Percentiles rank a stretch among this genome's conserved stretches.
Evolutionary conservation across 1,140 invertebrate species (phyloP).

Genomic region (Drosophila truncata): DNA sequence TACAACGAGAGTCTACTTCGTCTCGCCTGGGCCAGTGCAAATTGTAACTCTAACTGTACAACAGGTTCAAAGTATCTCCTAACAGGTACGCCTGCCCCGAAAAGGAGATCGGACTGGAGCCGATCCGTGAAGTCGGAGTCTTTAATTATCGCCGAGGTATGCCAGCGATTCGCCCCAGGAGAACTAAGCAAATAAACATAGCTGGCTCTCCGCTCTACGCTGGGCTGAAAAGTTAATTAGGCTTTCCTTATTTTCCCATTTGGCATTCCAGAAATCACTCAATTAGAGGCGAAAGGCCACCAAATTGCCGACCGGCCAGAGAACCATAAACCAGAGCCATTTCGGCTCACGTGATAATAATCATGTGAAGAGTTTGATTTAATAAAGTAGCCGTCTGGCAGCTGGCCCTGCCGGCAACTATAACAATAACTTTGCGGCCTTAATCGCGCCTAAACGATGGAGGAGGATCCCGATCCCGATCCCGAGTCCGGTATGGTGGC

Average conservation of each 20-base stretch:
- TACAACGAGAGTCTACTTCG: slow-evolving; percentile 55
- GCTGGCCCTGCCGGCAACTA: slow-evolving; percentile 63
- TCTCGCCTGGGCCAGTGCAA: slow-evolving; percentile 67
- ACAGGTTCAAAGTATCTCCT: slow-evolving; percentile 84
- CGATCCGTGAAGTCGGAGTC: slow-evolving; percentile 26
- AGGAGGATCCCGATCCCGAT: slow-evolving; percentile 36
- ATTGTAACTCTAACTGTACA: slow-evolving; percentile 84
- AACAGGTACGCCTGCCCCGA: slow-evolving; percentile 76
- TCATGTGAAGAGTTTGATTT: slow-evolving; percentile 83
- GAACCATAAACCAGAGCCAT: slow-evolving; percentile 47
- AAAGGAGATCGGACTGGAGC: slow-evolving; percentile 50
- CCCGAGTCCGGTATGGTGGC: slow-evolving; percentile 8
- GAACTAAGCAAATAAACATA: slow-evolving; percentile 71
- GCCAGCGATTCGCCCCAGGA: slow-evolving; percentile 64
- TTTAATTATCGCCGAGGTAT: slow-evolving; percentile 79
- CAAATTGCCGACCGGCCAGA: slow-evolving; percentile 47
- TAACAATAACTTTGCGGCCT: slow-evolving; percentile 81
- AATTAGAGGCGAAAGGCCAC: slow-evolving; percentile 78
- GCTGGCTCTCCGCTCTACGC: neutral
- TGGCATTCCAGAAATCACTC: slow-evolving; percentile 71
- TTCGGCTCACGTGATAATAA: slow-evolving; percentile 78
- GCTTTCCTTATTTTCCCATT: slow-evolving; percentile 51
- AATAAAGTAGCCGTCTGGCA: slow-evolving; percentile 74
- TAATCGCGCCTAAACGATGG: slow-evolving; percentile 74
- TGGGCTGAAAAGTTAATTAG: slow-evolving; percentile 74